Base-by-base conservation (phyloP, 2,113 vertebrate species). In the Aix galericulata region DNA sequence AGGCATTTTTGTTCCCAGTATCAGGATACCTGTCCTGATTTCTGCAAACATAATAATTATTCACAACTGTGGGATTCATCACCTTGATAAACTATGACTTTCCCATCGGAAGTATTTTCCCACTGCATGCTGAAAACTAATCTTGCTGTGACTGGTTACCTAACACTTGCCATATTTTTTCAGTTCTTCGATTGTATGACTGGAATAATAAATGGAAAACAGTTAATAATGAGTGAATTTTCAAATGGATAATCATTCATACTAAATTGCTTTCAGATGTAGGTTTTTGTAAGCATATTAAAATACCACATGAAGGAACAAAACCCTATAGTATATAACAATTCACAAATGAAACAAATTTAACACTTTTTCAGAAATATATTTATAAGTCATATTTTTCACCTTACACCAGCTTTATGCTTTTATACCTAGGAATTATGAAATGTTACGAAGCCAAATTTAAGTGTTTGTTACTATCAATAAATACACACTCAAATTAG, bases 221-320 rank as follows among this genome's bases (percentile, higher is more conserved):
- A 3, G 20, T 26, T 90, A 91, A 89, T 89, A 91, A 85, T 12
- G 36, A 91, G 22, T 55, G 42, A 85, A 77, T 17, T 88, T 95
- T 77, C 56, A 80, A 95, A 88, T 5, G 50, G 44, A 73, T 71
- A 78, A 83, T 63, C 11, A 34, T 56, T 95, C 60, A 78, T 86
- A 60, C 7, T 31, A 77, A 83, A 95, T 89, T 88, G 23, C 16
- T n/a, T 95, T 91, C 67, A 93, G 46, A 59, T 91, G 38, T 88
- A 93, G 22, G 29, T 73, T 93, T 93, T 74, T 76, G 71, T 63
- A 90, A 83, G 31, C 68, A 23, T 81, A 81, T 67, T 86, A 80
- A 87, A 89, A 82, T 55, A 34, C 48, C 55, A 17, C 42, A 62
- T 38, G 6, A 14, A 85, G 20, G 25, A 86, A 9, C 25, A 78